Evolutionary conservation across 2,797 vertebrate genomes (phyloP).

Genomic region (Huso huso): DNA sequence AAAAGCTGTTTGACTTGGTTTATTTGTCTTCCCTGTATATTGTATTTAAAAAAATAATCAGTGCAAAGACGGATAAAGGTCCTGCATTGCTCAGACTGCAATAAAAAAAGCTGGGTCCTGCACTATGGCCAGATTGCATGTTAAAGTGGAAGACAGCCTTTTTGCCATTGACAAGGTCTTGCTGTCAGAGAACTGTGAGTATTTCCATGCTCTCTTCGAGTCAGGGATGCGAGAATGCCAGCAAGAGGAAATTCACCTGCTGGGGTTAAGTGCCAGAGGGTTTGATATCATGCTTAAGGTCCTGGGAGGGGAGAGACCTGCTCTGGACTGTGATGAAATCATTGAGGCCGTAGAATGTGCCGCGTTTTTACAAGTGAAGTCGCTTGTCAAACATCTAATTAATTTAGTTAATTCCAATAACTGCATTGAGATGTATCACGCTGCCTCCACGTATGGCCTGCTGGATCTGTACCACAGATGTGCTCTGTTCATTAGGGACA

Average conservation of each 20-base stretch:
- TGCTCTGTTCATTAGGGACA: constrained; percentile 76
- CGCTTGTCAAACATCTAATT: constrained; percentile 66
- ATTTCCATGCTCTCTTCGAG: constrained; percentile 83
- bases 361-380: constrained; percentile 76
- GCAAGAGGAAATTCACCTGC: constrained; percentile 69
- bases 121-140: constrained; percentile 39
- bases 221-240: constrained; percentile 84
- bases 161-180: constrained; percentile 66
- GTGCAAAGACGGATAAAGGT: constrained; percentile 37
- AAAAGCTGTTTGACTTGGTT: background rate
- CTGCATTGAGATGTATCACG: constrained; percentile 79
- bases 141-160: constrained; percentile 57
- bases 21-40: too few relatives aligned
- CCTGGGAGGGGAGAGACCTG: constrained; percentile 60
- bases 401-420: constrained; percentile 77
- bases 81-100: constrained; percentile 5
- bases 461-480: constrained; percentile 62
- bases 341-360: constrained; percentile 77
- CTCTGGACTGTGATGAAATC: constrained; percentile 68
- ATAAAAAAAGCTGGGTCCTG: background rate
- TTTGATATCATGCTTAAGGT: constrained; percentile 70
- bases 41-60: constrained; percentile 17
- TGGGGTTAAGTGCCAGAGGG: constrained; percentile 57
- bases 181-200: constrained; percentile 73
- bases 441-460: constrained; percentile 73